Conservation (phyloP, 2,888 invertebrate genomes). For the Ormyrus labotus region DNA sequence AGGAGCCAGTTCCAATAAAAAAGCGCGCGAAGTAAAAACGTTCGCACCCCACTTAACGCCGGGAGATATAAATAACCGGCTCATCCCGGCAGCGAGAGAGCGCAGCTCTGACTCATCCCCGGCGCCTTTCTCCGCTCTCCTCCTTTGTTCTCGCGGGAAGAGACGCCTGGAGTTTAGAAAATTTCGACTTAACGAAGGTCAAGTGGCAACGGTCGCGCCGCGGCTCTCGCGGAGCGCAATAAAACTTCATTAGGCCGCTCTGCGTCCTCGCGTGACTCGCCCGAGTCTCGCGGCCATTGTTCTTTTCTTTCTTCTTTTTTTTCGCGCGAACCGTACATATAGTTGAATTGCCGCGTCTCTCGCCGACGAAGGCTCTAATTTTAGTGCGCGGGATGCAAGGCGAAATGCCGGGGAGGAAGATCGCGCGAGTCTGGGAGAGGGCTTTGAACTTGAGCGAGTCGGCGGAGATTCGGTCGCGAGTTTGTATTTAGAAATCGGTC, state of each 20-base stretch:
- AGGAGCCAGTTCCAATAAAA: not conserved
- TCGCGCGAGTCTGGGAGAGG: not conserved
- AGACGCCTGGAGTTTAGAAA: constrained; percentile 41
- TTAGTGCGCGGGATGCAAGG: not conserved
- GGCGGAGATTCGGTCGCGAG: not conserved
- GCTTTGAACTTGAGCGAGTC: constrained; percentile 19
- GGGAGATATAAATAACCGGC: constrained; percentile 30
- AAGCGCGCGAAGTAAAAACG: not conserved
- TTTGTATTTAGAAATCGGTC: too few relatives aligned
- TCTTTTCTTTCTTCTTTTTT: not conserved
- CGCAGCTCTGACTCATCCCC: constrained; percentile 10
- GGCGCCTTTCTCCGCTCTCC: not conserved
- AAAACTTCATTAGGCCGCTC: constrained; percentile 47
- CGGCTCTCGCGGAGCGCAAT: constrained; percentile 10
- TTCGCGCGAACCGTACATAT: not conserved
- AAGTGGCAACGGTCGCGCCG: constrained; percentile 42
- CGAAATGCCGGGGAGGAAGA: not conserved
- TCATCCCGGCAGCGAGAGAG: not conserved
- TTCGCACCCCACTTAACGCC: constrained; percentile 17
- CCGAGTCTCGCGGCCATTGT: not conserved
- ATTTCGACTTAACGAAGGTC: constrained; percentile 53
- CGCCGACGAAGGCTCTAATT: too few relatives aligned
- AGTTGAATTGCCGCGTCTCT: too few relatives aligned
- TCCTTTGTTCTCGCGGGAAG: constrained; percentile 15
- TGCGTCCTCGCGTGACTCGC: constrained; percentile 17